A percentile compares a stretch with the other conserved stretches of the same genome.
Conservation (phyloP, 30 jellyfish, hydroid and myxozoan species). For the Turritopsis rubra region DNA sequence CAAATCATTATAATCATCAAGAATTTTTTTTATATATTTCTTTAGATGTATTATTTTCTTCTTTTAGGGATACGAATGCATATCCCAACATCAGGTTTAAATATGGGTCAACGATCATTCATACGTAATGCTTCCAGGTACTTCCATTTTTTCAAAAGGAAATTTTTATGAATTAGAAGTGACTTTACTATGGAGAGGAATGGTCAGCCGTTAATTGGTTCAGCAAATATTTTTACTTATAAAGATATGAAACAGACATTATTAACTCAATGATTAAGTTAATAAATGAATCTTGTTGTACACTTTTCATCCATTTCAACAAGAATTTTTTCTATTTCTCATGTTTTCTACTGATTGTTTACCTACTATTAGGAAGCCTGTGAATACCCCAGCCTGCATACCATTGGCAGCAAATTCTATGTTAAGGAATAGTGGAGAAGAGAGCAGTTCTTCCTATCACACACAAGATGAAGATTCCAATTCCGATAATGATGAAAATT, state of each 20-base stretch:
- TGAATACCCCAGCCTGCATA: background rate
- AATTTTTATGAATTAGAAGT: background rate
- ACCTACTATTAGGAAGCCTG: background rate
- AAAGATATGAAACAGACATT: no score
- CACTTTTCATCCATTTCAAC: no score
- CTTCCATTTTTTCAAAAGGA: background rate
- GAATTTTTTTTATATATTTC: no score
- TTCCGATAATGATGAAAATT: constrained; percentile 31
- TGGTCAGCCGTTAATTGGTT: no score
- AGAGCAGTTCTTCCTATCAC: background rate
- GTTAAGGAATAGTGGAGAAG: background rate
- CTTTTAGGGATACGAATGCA: constrained; percentile 21
- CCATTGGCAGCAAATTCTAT: background rate
- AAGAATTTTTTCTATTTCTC: no score
- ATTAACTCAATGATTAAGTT: no score
- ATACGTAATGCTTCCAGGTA: constrained; percentile 38
- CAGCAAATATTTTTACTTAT: no score
- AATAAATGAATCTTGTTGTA: no score
- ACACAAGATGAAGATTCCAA: constrained; percentile 18
- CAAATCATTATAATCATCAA: no score
- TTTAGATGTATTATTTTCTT: background rate
- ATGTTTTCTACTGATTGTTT: no score
- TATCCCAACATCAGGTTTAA: background rate
- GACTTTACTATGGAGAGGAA: no score
- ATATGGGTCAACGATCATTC: background rate